Conservation (phyloP, 2,888 invertebrate species). For the Machimus rusticus region DNA sequence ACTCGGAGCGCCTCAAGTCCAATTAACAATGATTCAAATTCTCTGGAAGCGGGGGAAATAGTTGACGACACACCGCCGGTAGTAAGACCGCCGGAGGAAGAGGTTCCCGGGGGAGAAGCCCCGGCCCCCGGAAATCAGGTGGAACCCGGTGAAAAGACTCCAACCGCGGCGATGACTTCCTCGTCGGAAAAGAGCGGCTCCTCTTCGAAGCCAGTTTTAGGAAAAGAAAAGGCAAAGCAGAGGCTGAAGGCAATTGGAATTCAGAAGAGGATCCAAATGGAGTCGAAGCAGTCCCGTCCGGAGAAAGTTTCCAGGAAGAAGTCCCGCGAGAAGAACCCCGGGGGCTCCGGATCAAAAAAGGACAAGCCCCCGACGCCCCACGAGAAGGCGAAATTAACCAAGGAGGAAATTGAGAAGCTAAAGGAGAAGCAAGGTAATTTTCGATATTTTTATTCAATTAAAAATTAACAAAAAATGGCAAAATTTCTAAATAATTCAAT, state of each 20-base stretch:
- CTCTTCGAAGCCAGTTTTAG: constrained; percentile 38
- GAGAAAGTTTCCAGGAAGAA: not conserved
- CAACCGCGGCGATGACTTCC: not conserved
- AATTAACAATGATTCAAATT: not conserved
- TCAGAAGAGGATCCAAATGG: constrained; percentile 44
- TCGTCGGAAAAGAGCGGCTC: not conserved
- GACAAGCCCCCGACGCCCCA: constrained; percentile 40
- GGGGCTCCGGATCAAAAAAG: not conserved
- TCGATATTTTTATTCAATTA: too few relatives aligned
- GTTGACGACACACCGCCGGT: not conserved
- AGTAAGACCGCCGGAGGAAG: not conserved
- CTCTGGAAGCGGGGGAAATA: constrained; percentile 14
- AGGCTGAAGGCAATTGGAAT: constrained; percentile 42
- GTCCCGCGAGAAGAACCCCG: not conserved
- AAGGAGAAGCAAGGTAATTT: constrained; percentile 35
- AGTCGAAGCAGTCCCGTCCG: not conserved
- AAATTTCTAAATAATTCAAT: not conserved
- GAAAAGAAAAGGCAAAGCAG: constrained; percentile 43
- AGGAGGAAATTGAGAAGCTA: constrained; percentile 43
- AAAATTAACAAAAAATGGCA: not conserved
- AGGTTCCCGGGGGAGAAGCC: not conserved
- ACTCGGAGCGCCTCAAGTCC: not conserved
- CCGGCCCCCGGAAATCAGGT: too few relatives aligned
- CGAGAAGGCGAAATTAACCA: constrained; percentile 44
- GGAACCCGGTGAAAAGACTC: too few relatives aligned